Evolutionary conservation across 2,888 invertebrate genomes (phyloP), one percentile per base, ranked within the genome.

Genomic region (Rhagonycha fulva): DNA sequence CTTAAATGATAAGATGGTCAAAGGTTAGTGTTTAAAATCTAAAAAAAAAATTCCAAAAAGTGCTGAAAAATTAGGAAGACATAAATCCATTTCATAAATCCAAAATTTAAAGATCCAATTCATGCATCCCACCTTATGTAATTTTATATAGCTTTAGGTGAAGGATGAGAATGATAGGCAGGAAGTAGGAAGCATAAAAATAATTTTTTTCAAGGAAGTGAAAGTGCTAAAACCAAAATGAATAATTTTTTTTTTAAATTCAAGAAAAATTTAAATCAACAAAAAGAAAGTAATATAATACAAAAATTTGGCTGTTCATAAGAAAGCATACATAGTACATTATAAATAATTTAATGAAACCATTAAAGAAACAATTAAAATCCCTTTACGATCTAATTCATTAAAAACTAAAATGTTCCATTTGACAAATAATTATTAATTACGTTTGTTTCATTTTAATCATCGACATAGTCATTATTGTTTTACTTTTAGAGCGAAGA

Each of bases 401-500:
- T 47, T 47, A 47, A 47, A 47, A 47, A 47, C n/a, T 47, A n/a
- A 47, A 47, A 47, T 47, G n/a, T 47, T 47, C n/a, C 5, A 5
- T n/a, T 47, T 47, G 47, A 47, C n/a, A n/a, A 47, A 47, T 47
- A 47, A 47, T 47, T 47, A 47, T 47, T 47, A 47, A 47, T 47
- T 47, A 5, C 2, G n/a, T 47, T 47, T 2, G 7, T 47, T 47
- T 47, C 47, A 47, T n/a, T 47, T 47, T 12, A 24, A 62, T 62
- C 19, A 24, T 23, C 19, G 63, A 66, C 12, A 7, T 66, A 9
- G 2, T 24, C 26, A n/a, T 66, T n/a, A 24, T 47, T 71, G 68
- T 61, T 78, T 70, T 66, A 47, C 47, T 83, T 84, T 62, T 78
- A 85, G 85, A 82, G 81, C 70, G 80, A 84, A 62, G 82, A 84